phyloP scores from a whole-genome alignment of 2,888 invertebrate species.

The Lasioglossum morio region DNA sequence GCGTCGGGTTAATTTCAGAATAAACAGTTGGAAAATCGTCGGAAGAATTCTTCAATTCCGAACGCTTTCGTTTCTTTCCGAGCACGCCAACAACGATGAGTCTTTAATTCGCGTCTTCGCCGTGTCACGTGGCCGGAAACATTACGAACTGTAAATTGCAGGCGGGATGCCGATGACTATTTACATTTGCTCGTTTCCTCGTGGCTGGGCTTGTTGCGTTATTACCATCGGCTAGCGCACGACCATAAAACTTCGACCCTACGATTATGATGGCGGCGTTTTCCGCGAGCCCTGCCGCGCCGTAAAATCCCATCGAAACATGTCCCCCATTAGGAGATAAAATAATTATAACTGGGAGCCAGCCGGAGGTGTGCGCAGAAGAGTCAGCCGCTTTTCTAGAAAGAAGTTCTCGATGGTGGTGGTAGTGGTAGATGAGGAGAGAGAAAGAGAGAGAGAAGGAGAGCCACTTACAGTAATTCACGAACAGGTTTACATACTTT shows the following conservation, averaged over 20 bases:
- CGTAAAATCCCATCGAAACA: constrained; percentile 43
- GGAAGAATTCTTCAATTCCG: constrained; percentile 57
- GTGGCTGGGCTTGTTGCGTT: constrained; percentile 11
- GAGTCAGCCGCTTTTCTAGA: constrained; percentile 6
- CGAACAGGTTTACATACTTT: constrained; percentile 72
- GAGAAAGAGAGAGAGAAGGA: neutral
- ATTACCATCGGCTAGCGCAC: constrained; percentile 9
- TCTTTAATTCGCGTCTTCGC: neutral
- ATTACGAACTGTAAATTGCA: constrained; percentile 24
- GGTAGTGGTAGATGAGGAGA: neutral
- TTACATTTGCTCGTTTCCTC: constrained; percentile 20
- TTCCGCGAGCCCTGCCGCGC: neutral
- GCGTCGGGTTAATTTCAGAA: constrained; percentile 67
- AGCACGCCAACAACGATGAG: neutral
- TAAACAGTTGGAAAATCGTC: constrained; percentile 74
- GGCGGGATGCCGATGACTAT: constrained; percentile 38
- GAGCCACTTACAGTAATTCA: constrained; percentile 67
- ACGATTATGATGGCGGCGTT: constrained; percentile 43
- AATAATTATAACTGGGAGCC: constrained; percentile 52
- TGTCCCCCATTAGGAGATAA: constrained; percentile 44
- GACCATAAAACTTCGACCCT: constrained; percentile 37
- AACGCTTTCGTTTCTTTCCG: neutral
- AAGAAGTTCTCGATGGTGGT: constrained; percentile 22
- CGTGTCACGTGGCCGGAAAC: constrained; percentile 28
- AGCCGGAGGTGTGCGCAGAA: neutral